These are phyloP conservation scores for Semotilus atromaculatus DNA, from an alignment of 2,797 vertebrate genomes.

Conservation along the genomic window DNA sequence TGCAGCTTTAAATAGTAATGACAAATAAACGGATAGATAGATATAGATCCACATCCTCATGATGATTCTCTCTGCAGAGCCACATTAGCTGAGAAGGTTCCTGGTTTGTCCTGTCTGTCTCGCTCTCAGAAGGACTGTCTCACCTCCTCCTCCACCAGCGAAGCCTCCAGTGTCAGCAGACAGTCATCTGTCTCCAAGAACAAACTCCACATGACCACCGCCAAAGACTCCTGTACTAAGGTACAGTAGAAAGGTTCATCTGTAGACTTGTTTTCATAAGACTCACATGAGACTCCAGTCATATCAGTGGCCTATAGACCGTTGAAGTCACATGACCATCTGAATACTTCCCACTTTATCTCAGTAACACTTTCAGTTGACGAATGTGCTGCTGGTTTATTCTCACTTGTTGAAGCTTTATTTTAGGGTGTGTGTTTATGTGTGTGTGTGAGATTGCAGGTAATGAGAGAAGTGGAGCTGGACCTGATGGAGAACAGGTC, in stretches of 20 bases:
- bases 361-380: no score
- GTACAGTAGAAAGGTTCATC: constrained; percentile 56
- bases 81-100: constrained; percentile 76
- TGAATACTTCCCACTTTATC: not conserved
- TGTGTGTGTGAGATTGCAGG: constrained; percentile 60
- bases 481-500: constrained; percentile 62
- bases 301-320: not conserved
- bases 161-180: constrained; percentile 74
- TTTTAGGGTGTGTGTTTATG: constrained; percentile 2
- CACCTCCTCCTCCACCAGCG: constrained; percentile 72
- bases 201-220: constrained; percentile 61
- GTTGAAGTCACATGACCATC: not conserved
- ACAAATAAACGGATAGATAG: not conserved
- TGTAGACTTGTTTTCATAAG: not conserved
- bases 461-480: constrained; percentile 69
- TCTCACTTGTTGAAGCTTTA: not conserved
- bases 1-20: no score
- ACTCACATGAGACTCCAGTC: not conserved
- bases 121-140: constrained; percentile 64
- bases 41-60: not conserved
- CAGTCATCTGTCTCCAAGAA: constrained; percentile 71
- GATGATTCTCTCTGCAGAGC: constrained; percentile 59
- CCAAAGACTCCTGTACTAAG: constrained; percentile 56
- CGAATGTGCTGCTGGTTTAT: not conserved
- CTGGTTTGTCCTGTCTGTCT: constrained; percentile 74